Conservation (phyloP, 92 coral and sea anemone species). For the Meandrina meandrites region DNA sequence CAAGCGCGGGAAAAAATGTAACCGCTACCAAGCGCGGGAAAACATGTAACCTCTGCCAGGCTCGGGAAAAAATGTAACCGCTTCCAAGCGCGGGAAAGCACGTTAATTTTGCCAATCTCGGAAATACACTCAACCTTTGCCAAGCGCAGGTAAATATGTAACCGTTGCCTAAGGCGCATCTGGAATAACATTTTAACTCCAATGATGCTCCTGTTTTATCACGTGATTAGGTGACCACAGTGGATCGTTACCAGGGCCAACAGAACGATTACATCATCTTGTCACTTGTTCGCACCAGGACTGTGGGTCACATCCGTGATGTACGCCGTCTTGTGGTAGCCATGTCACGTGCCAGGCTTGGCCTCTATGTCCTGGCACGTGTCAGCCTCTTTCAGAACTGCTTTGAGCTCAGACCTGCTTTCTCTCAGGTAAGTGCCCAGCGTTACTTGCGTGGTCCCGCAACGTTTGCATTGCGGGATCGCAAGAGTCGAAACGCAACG, state of each 20-base stretch:
- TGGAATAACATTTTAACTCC: not conserved
- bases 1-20: not conserved
- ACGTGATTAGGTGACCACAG: slow-evolving; percentile 87
- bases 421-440: slow-evolving; percentile 72
- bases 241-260: slow-evolving; percentile 99
- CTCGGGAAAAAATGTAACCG: not conserved
- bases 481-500: not conserved
- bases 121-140: not conserved
- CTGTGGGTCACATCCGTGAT: slow-evolving; percentile 97
- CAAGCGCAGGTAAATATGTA: not conserved
- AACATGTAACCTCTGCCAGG: not conserved
- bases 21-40: not conserved
- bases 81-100: not conserved
- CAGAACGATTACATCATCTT: slow-evolving; percentile 99
- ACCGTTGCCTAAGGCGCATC: not conserved
- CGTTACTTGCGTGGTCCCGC: not conserved
- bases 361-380: slow-evolving; percentile 93
- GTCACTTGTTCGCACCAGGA: slow-evolving; percentile 95
- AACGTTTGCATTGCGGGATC: not conserved
- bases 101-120: not conserved
- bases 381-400: slow-evolving; percentile 92
- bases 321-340: slow-evolving; percentile 98
- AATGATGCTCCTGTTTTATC: not conserved
- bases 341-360: slow-evolving; percentile 99
- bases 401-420: slow-evolving; percentile 97